These are phyloP conservation scores for Blastomussa wellsi DNA, from an alignment of 92 coral and sea anemone species.

Conservation along the genomic window DNA sequence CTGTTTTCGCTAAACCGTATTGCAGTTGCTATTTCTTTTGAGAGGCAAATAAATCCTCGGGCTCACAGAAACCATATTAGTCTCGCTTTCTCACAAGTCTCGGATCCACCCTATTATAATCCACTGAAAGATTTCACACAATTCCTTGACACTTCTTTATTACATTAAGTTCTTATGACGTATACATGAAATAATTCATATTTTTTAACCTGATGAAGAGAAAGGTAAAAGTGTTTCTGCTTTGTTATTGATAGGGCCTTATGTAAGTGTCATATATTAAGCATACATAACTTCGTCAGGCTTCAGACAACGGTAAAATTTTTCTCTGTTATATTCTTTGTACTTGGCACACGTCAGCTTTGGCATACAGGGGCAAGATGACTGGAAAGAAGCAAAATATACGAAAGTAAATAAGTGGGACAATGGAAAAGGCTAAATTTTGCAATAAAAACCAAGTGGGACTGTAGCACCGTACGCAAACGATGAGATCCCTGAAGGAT, in stretches of 20 bases:
- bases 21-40: too few species aligned
- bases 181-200: too few species aligned
- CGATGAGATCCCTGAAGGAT: too few species aligned
- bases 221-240: neutral
- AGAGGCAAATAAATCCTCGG: too few species aligned
- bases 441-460: too few species aligned
- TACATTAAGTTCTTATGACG: neutral
- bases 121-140: neutral
- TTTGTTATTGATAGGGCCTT: neutral
- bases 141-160: neutral
- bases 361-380: slow-evolving; percentile 39
- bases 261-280: neutral
- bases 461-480: too few species aligned
- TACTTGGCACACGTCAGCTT: slow-evolving; percentile 38
- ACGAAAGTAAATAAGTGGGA: neutral
- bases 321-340: neutral
- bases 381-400: neutral
- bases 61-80: too few species aligned
- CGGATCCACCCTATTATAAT: too few species aligned
- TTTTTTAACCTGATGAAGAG: too few species aligned
- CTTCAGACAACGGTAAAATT: slow-evolving; percentile 52
- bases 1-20: too few species aligned
- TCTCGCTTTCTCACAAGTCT: too few species aligned
- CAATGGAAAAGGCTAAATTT: too few species aligned
- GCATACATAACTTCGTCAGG: neutral